Percentiles rank a stretch among this genome's conserved stretches.
phyloP scores from a whole-genome alignment of 2,113 vertebrate genomes.

The Hucho hucho region DNA sequence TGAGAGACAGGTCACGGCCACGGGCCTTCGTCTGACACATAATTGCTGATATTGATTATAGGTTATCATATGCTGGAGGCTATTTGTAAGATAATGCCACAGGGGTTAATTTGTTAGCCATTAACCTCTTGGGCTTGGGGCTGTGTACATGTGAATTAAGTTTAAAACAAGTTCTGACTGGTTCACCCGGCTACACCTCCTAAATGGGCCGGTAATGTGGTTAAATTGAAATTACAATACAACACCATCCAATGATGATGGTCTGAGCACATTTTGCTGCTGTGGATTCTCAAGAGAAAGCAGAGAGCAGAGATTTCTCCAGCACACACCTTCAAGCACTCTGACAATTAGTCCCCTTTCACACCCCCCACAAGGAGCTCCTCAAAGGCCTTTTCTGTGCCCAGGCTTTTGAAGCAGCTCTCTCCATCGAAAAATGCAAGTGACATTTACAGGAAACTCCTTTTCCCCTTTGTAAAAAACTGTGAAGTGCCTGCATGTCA shows the following conservation, averaged over 20 bases:
- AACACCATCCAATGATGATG: conserved; percentile 34
- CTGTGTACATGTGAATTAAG: conserved; percentile 73
- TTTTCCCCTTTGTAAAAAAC: conserved; percentile 43
- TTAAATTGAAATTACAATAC: conserved; percentile 61
- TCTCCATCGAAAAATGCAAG: conserved; percentile 50
- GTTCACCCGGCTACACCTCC: conserved; percentile 62
- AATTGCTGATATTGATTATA: conserved; percentile 85
- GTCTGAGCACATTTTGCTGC: conserved; percentile 30
- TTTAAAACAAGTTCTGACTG: conserved; percentile 75
- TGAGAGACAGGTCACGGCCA: conserved; percentile 76
- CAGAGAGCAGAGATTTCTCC: conserved; percentile 29
- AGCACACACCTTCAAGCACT: conserved; percentile 15
- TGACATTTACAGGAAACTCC: conserved; percentile 63
- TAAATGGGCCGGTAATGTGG: conserved; percentile 61
- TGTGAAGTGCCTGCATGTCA: conserved; percentile 34
- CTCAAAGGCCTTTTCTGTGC: conserved; percentile 37
- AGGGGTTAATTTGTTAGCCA: conserved; percentile 81
- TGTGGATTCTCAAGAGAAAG: conserved; percentile 4
- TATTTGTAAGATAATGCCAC: conserved; percentile 80
- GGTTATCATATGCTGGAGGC: conserved; percentile 79
- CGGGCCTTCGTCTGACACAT: conserved; percentile 73
- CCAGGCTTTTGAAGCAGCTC: conserved; percentile 50
- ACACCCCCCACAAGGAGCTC: conserved; percentile 30
- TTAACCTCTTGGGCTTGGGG: conserved; percentile 75
- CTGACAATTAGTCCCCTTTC: conserved; percentile 23